Conservation (phyloP, 2,797 vertebrate genomes). For the Pantherophis vulpinus region DNA sequence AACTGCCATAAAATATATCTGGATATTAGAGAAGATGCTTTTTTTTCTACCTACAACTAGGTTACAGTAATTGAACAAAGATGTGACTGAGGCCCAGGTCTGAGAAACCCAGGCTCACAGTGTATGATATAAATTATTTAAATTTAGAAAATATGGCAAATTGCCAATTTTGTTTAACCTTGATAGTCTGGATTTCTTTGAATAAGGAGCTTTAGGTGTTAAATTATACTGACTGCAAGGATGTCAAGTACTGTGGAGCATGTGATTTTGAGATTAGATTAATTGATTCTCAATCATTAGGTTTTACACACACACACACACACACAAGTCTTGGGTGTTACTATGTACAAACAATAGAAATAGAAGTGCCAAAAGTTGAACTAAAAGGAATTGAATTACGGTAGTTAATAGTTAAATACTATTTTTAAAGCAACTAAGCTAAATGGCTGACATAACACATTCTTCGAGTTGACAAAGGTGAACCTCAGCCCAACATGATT, state of each 20-base stretch:
- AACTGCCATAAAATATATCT: background rate
- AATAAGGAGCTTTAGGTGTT: constrained; percentile 32
- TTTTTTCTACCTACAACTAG: background rate
- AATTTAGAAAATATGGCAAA: constrained; percentile 16
- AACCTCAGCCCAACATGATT: background rate
- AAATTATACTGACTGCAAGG: constrained; percentile 63
- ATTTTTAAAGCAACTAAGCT: background rate
- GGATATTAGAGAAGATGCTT: background rate
- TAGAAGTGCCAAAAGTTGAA: constrained; percentile 50
- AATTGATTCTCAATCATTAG: constrained; percentile 60
- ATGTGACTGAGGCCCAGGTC: background rate
- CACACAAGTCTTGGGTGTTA: constrained; percentile 60
- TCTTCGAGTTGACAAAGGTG: background rate
- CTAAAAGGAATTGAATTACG: background rate
- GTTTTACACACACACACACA: constrained; percentile 12
- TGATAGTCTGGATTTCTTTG: constrained; percentile 4
- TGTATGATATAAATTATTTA: background rate
- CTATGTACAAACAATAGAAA: constrained; percentile 66
- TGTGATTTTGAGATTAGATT: constrained; percentile 55
- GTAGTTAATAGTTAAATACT: constrained; percentile 38
- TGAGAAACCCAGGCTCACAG: background rate
- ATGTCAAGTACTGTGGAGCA: constrained; percentile 59
- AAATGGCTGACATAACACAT: constrained; percentile 18
- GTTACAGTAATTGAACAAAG: background rate
- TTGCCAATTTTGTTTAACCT: background rate